Base-by-base conservation (phyloP, 2,113 vertebrate species). In the Nothocercus julius region DNA sequence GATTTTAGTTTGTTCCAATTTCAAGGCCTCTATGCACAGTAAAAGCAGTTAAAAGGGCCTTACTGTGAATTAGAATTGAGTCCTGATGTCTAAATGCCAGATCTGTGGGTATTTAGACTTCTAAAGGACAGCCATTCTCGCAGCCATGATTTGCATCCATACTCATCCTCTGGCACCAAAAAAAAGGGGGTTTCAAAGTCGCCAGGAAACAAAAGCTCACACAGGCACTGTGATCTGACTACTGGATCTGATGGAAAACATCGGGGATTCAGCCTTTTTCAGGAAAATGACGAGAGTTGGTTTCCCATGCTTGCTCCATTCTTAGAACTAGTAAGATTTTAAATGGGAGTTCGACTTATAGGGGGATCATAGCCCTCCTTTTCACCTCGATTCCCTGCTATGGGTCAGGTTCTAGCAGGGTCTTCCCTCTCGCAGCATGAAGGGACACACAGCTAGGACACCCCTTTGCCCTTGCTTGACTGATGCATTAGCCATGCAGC, bases 1-100 rank as follows among this genome's bases (percentile, higher is more conserved):
- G 44, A 92, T 62, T 82, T 81, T 84, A 82, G 62, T 64, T 89
- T 78, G 20, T 89, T 95, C 94, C 77, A 90, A 87, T 79, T 94
- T 70, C 79, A 85, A 54, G 69, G 67, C 30, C 67, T 58, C 49
- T 92, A 51, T 89, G 76, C 84, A 95, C 89, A 93, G 90, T 59
- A 90, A 77, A 95, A 79, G 62, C 70, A 93, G 93, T 84, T 94
- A 86, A 96, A 94, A 89, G 27, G 85, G 73, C 27, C 47, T 93
- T 92, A 92, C 4, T 92, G 80, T 74, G 95, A 95, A 95, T 91
- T 68, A 74, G 64, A 93, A 96, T 93, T 54, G 59, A 93, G 81
- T 85, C 82, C 56, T 94, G 85, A 91, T 84, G 89, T 92, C 87
- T 79, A 75, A 91, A 95, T 87, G 80, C 85, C 87, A 95, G 73